Evolutionary conservation across 2,113 vertebrate species (phyloP).

Genomic region (Petrocephalus zakoni): DNA sequence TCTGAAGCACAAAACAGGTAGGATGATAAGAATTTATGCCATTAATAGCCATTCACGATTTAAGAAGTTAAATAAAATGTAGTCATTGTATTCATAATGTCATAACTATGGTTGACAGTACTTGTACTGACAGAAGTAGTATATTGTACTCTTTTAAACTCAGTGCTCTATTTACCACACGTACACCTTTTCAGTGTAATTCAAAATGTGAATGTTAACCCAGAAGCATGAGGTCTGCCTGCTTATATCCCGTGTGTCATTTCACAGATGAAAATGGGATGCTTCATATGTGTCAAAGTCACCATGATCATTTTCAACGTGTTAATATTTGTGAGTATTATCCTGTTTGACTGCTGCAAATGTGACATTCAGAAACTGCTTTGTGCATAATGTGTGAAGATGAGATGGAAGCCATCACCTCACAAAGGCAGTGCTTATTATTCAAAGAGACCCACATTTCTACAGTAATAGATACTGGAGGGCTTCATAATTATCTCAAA

Average conservation of each 20-base stretch:
- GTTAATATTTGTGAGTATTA: conserved; percentile 79
- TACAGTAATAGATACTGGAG: background rate
- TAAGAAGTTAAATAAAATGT: background rate
- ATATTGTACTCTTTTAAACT: background rate
- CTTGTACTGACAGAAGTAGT: no score
- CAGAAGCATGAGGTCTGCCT: background rate
- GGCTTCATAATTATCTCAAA: background rate
- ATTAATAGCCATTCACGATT: background rate
- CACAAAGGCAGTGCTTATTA: background rate
- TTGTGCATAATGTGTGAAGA: background rate
- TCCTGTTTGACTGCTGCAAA: background rate
- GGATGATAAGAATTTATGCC: background rate
- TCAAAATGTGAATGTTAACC: background rate
- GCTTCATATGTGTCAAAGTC: conserved; percentile 76
- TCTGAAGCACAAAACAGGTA: background rate
- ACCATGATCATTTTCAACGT: conserved; percentile 82
- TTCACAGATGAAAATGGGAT: conserved; percentile 72
- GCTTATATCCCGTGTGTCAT: conserved; percentile 28
- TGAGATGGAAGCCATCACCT: background rate
- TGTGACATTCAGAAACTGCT: background rate
- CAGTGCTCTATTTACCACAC: background rate
- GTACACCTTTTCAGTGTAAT: background rate
- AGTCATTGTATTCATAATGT: background rate
- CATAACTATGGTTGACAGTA: background rate
- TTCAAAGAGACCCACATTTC: background rate